Evolutionary conservation across 2,113 vertebrate genomes (phyloP).

Genomic region (Pseudonaja textilis): DNA sequence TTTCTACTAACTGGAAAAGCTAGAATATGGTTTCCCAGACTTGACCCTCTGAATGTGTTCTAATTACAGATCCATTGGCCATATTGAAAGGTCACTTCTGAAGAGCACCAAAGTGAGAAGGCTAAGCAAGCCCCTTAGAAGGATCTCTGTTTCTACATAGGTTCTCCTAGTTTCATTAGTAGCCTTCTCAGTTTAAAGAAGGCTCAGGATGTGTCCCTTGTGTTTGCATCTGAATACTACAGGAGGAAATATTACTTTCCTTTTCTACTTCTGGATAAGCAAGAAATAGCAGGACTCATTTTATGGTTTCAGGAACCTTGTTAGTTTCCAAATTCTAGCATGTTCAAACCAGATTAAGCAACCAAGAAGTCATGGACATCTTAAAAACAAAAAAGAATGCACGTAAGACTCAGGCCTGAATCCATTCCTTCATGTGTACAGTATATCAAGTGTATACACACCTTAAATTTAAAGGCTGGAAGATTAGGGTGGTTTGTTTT

Average conservation of each 20-base stretch:
- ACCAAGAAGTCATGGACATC: neutral
- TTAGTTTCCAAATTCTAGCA: neutral
- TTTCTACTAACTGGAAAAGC: neutral
- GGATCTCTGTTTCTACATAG: neutral
- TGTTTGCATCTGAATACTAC: neutral
- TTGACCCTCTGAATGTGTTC: neutral
- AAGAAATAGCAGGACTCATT: neutral
- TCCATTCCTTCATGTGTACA: neutral
- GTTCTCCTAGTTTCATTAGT: neutral
- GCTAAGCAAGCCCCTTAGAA: neutral
- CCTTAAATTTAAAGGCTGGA: neutral
- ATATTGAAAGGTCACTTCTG: neutral
- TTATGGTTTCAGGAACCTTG: neutral
- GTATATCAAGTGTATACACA: neutral
- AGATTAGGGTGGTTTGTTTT: neutral
- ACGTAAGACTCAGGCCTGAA: neutral
- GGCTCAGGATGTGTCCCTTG: neutral
- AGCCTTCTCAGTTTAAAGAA: neutral
- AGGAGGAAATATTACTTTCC: neutral
- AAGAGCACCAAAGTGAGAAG: neutral
- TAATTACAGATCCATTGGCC: neutral
- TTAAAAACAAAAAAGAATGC: neutral
- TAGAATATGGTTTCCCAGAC: neutral
- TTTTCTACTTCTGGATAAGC: neutral
- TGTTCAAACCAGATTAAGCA: neutral